These are phyloP conservation scores for Drosophila flavopinicola DNA, from an alignment of 2,888 invertebrate genomes.

Conservation along the genomic window DNA sequence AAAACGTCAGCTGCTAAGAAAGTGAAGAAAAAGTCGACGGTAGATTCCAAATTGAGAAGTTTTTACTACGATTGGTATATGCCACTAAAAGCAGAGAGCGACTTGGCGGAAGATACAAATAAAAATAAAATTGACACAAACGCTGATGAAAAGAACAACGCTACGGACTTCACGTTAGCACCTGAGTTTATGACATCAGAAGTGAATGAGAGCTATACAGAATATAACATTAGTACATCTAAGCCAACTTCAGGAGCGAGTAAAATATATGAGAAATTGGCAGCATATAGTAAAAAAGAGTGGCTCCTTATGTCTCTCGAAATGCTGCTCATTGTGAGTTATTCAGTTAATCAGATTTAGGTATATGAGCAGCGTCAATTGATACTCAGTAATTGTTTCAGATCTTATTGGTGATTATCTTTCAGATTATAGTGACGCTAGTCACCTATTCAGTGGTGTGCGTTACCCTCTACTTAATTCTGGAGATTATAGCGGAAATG, in stretches of 20 bases:
- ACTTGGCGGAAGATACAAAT: not conserved
- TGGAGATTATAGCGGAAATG: constrained; percentile 48
- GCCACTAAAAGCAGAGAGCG: constrained; percentile 37
- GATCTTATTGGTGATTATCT: constrained; percentile 68
- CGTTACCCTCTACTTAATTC: constrained; percentile 57
- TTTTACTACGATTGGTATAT: constrained; percentile 62
- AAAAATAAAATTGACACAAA: not conserved
- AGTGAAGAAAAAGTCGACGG: constrained; percentile 19
- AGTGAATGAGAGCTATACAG: no score
- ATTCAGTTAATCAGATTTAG: constrained; percentile 17
- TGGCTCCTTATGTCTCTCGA: constrained; percentile 23
- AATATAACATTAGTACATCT: not conserved
- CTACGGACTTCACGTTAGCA: no score
- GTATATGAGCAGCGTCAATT: constrained; percentile 23
- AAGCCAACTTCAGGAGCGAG: constrained; percentile 9
- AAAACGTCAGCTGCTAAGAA: not conserved
- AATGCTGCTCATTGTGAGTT: constrained; percentile 58
- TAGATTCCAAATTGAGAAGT: constrained; percentile 24
- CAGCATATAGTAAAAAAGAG: not conserved
- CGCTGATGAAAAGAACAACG: not conserved
- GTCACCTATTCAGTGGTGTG: constrained; percentile 67
- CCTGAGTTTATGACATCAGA: no score
- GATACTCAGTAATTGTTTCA: constrained; percentile 51
- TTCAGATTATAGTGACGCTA: constrained; percentile 74
- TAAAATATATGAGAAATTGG: constrained; percentile 9